phyloP scores from a whole-genome alignment of 2,113 vertebrate genomes.

The Fulica atra region DNA sequence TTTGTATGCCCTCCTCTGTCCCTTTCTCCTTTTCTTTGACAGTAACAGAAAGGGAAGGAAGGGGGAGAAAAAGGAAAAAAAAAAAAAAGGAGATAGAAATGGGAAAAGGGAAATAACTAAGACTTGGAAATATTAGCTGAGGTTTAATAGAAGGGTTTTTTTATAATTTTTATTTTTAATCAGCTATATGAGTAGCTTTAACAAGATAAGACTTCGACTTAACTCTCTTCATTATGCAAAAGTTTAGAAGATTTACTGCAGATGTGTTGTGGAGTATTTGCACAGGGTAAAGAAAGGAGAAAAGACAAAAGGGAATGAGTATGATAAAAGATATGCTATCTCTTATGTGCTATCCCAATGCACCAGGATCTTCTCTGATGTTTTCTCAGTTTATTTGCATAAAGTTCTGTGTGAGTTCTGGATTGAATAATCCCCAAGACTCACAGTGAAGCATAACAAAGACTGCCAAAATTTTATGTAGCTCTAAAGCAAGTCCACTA shows the following conservation, averaged over 20 bases:
- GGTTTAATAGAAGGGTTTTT: not conserved
- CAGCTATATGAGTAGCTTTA: not conserved
- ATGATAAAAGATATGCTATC: not conserved
- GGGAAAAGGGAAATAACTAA: not conserved
- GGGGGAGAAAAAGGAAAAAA: not conserved
- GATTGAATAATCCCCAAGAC: not conserved
- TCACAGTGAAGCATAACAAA: not conserved
- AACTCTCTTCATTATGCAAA: not conserved
- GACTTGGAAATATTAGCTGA: accelerated
- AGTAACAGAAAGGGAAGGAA: not conserved
- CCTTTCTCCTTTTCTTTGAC: not conserved
- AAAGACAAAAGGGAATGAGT: not conserved
- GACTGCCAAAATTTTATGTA: not conserved
- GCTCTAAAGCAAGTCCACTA: not conserved
- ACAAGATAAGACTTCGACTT: not conserved
- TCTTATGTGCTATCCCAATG: not conserved
- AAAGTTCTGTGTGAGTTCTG: not conserved
- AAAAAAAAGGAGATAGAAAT: not conserved
- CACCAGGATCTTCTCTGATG: not conserved
- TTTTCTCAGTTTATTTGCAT: constrained; percentile 2
- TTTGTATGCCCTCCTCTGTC: not conserved
- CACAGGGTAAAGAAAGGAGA: not conserved
- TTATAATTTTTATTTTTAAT: not conserved
- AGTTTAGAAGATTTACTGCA: not conserved
- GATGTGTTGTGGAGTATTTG: not conserved